Percentiles rank a stretch among this genome's conserved stretches.
These are phyloP conservation scores for Sisyra terminalis DNA, from an alignment of 2,888 invertebrate genomes.

Conservation along the genomic window DNA sequence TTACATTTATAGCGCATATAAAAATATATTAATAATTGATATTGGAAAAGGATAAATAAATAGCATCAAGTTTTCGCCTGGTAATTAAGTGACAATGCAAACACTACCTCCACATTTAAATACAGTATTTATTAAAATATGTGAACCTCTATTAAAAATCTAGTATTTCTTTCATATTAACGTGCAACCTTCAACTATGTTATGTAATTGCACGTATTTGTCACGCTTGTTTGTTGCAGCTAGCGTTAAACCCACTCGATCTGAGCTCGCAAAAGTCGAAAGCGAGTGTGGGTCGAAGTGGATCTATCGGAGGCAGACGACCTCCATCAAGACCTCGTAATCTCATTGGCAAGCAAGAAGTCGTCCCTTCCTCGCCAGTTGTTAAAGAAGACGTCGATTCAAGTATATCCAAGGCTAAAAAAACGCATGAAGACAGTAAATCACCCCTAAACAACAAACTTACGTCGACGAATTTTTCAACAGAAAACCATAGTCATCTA, in stretches of 20 bases:
- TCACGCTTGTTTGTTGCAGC: conserved; percentile 20
- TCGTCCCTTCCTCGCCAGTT: conserved; percentile 5
- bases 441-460: conserved; percentile 9
- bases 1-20: no score
- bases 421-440: conserved; percentile 7
- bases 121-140: background rate
- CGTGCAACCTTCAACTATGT: background rate
- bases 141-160: background rate
- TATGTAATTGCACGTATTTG: conserved; percentile 4
- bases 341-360: conserved; percentile 9
- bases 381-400: conserved; percentile 1
- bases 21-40: no score
- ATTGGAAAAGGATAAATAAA: no score
- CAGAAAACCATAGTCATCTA: conserved; percentile 11
- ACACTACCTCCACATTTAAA: no score
- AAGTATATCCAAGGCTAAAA: background rate
- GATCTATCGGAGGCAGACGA: conserved; percentile 28
- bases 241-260: conserved; percentile 31
- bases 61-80: no score
- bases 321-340: conserved; percentile 29
- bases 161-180: background rate
- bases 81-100: no score
- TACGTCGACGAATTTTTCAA: conserved; percentile 9
- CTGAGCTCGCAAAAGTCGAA: conserved; percentile 31
- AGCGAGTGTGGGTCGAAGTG: conserved; percentile 31